These are phyloP conservation scores for Diceros bicornis DNA, from an alignment of 2,797 vertebrate species.

Conservation along the genomic window DNA sequence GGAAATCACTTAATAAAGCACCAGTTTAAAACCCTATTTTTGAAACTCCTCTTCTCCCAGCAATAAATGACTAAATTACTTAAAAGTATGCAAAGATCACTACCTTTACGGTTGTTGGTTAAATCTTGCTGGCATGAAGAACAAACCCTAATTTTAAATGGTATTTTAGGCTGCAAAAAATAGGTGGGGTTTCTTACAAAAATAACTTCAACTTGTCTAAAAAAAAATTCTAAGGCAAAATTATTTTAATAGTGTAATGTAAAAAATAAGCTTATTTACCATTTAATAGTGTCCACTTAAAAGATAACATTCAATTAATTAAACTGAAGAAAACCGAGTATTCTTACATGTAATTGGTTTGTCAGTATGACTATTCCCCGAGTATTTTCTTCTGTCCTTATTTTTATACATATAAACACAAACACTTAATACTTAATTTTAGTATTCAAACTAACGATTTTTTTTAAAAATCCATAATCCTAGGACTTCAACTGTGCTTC, in stretches of 20 bases:
- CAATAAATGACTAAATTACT: conserved; percentile 44
- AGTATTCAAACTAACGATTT: conserved; percentile 84
- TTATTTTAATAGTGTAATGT: conserved; percentile 80
- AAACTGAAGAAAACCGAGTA: conserved; percentile 80
- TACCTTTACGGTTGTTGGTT: conserved; percentile 22
- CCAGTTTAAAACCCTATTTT: conserved; percentile 66
- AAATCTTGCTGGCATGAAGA: conserved; percentile 60
- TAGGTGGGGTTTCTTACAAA: conserved; percentile 75
- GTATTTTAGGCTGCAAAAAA: conserved; percentile 70
- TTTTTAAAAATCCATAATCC: conserved; percentile 79
- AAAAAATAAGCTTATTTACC: conserved; percentile 80
- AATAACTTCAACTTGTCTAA: conserved; percentile 73
- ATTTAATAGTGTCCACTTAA: conserved; percentile 88
- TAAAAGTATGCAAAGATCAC: conserved; percentile 24
- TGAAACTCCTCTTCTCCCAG: conserved; percentile 49
- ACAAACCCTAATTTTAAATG: conserved; percentile 49
- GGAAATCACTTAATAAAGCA: conserved; percentile 73
- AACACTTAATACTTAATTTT: conserved; percentile 78
- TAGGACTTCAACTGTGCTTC: conserved; percentile 90
- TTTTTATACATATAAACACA: conserved; percentile 87
- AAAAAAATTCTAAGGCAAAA: conserved; percentile 81
- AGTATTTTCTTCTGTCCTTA: conserved; percentile 86
- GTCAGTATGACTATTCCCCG: conserved; percentile 87
- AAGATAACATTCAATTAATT: conserved; percentile 85
- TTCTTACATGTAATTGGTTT: conserved; percentile 80